phyloP scores from a whole-genome alignment of 2,797 vertebrate genomes.

The Halcyon chelicuti region DNA sequence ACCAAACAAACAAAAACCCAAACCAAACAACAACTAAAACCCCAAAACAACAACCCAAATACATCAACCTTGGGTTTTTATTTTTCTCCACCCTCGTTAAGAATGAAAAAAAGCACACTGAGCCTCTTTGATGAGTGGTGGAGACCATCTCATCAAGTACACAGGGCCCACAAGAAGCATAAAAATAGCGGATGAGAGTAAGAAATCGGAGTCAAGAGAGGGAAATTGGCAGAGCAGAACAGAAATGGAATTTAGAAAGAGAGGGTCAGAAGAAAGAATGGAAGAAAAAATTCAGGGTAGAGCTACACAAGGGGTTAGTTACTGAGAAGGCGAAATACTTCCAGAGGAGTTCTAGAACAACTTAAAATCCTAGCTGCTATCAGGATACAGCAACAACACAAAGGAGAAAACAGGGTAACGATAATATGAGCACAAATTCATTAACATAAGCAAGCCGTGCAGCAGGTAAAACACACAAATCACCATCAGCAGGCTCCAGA shows the following conservation, averaged over 20 bases:
- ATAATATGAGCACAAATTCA: neutral
- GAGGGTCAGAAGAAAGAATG: neutral
- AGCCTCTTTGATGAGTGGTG: neutral
- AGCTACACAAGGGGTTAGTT: neutral
- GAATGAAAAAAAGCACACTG: neutral
- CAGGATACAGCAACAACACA: neutral
- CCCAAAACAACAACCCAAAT: too few species aligned
- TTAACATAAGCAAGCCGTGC: neutral
- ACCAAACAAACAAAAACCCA: neutral
- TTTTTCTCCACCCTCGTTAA: neutral
- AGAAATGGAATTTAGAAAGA: neutral
- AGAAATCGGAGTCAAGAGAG: neutral
- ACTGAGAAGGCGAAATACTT: neutral
- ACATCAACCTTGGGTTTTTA: neutral
- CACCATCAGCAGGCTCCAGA: neutral
- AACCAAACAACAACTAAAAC: neutral
- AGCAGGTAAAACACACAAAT: neutral
- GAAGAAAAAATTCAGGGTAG: neutral
- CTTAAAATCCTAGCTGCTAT: neutral
- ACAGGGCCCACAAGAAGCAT: neutral
- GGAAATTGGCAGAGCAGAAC: neutral
- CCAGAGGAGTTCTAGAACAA: neutral
- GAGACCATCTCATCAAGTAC: neutral
- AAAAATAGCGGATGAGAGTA: neutral
- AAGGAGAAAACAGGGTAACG: neutral